These are phyloP conservation scores for Plecturocebus donacophilus DNA, from an alignment of 2,113 vertebrate species.

Conservation along the genomic window DNA sequence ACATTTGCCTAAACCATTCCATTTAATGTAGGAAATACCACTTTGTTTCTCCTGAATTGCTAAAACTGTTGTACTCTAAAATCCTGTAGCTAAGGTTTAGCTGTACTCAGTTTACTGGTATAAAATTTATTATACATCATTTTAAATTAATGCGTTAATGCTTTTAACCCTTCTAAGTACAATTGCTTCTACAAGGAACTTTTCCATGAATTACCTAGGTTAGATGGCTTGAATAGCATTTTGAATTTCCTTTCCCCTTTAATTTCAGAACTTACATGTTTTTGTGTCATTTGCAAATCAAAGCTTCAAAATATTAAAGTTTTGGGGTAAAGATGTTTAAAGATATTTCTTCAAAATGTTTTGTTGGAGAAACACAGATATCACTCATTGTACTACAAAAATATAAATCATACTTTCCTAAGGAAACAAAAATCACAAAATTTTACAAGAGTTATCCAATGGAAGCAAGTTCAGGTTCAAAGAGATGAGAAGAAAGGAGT, in stretches of 20 bases:
- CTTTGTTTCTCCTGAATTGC: background rate
- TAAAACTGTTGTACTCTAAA: background rate
- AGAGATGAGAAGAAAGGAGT: constrained; percentile 59
- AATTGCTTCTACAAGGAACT: background rate
- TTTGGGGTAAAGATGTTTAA: background rate
- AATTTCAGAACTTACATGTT: background rate
- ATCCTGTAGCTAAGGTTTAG: background rate
- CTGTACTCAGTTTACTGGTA: background rate
- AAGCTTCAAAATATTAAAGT: constrained; percentile 19
- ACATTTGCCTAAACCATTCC: background rate
- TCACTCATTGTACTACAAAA: background rate
- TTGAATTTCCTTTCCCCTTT: constrained; percentile 10
- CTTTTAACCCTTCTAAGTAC: background rate
- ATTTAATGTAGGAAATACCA: background rate
- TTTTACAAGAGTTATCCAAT: constrained; percentile 38
- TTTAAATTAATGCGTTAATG: background rate
- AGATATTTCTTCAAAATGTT: constrained; percentile 10
- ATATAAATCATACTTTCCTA: background rate
- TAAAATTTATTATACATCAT: constrained; percentile 1
- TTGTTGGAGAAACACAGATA: background rate
- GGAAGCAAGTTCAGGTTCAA: constrained; percentile 39
- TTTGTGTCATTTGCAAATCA: constrained; percentile 11
- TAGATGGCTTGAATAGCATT: background rate
- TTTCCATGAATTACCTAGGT: background rate
- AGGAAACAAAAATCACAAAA: constrained; percentile 15